phyloP scores from a whole-genome alignment of 1,140 invertebrate species.

The Scaptomyza graminum region DNA sequence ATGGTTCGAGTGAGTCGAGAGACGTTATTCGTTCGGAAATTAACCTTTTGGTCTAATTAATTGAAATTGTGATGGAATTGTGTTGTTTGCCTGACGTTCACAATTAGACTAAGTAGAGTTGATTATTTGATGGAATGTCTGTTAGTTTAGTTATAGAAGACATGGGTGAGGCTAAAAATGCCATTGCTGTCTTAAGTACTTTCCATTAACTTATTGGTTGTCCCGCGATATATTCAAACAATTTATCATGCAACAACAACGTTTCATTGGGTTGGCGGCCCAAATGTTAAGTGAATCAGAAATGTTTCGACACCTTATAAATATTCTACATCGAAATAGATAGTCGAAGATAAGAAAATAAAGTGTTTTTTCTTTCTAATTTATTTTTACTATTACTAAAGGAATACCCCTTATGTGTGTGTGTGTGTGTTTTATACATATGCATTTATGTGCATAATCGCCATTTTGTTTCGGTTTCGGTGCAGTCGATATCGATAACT shows the following conservation, averaged over 20 bases:
- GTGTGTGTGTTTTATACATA: too few species aligned
- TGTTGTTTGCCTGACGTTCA: slow-evolving; percentile 34
- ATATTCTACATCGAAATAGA: not conserved
- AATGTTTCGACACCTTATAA: not conserved
- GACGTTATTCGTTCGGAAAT: too few species aligned
- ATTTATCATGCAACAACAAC: too few species aligned
- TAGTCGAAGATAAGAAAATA: too few species aligned
- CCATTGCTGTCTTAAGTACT: too few species aligned
- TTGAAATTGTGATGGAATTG: slow-evolving; percentile 37
- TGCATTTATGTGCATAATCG: not conserved
- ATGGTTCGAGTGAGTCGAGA: too few species aligned
- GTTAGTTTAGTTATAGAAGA: too few species aligned
- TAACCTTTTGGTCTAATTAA: slow-evolving; percentile 40
- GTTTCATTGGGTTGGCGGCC: not conserved
- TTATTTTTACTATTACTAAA: too few species aligned
- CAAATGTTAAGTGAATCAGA: not conserved
- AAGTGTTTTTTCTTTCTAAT: too few species aligned
- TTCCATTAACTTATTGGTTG: not conserved
- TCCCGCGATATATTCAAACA: too few species aligned
- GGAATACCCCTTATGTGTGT: too few species aligned
- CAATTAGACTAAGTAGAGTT: slow-evolving; percentile 38
- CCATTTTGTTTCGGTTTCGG: not conserved
- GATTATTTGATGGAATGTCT: not conserved
- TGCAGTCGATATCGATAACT: slow-evolving; percentile 8
- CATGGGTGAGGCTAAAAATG: too few species aligned